phyloP scores from a whole-genome alignment of 2,113 vertebrate species.

The Poecilia latipinna region DNA sequence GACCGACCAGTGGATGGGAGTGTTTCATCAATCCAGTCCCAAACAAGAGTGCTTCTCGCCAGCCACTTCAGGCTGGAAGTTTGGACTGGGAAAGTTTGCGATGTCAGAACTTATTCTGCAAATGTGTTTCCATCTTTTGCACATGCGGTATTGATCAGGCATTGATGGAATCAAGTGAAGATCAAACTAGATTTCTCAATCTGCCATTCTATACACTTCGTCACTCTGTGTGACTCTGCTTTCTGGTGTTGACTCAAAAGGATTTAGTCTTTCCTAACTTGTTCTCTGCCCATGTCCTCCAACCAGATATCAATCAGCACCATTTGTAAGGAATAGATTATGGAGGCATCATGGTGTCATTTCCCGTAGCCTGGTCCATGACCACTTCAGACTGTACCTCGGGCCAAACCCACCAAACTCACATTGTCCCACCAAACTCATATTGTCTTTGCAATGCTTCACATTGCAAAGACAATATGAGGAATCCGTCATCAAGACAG shows the following conservation, averaged over 20 bases:
- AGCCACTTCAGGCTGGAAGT: too few relatives aligned
- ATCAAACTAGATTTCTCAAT: background rate
- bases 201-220: background rate
- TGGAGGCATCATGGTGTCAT: slow-evolving; percentile 57
- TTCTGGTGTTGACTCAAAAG: slow-evolving; percentile 18
- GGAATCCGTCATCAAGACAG: slow-evolving; percentile 42
- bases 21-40: too few relatives aligned
- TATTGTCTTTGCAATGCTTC: too few relatives aligned
- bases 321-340: slow-evolving; percentile 39
- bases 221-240: slow-evolving; percentile 10
- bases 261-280: slow-evolving; percentile 17
- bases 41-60: too few relatives aligned
- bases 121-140: background rate
- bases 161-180: background rate
- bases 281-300: slow-evolving; percentile 43
- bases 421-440: background rate
- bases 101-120: too few relatives aligned
- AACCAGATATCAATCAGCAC: slow-evolving; percentile 45
- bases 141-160: background rate
- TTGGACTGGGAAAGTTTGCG: too few relatives aligned
- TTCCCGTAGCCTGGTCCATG: slow-evolving; percentile 33
- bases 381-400: slow-evolving; percentile 25
- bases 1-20: too few relatives aligned
- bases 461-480: slow-evolving; percentile 55
- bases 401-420: slow-evolving; percentile 30